phyloP scores from a whole-genome alignment of 2,888 invertebrate genomes.

The Cantharis flavilabris region DNA sequence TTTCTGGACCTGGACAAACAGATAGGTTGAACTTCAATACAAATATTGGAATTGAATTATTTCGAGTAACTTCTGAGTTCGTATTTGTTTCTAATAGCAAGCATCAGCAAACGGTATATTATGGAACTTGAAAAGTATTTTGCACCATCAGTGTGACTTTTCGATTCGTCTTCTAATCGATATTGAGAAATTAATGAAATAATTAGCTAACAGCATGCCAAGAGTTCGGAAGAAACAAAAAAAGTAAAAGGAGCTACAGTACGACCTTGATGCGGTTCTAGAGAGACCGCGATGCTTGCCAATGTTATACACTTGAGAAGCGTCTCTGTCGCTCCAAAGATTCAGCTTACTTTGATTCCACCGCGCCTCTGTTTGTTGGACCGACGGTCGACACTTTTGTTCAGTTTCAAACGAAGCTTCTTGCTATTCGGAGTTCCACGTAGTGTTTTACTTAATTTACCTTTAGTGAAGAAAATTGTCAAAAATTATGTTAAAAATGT shows the following conservation, averaged over 20 bases:
- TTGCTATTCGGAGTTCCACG: constrained; percentile 21
- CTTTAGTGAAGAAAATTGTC: background rate
- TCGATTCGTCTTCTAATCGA: background rate
- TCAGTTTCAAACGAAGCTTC: constrained; percentile 30
- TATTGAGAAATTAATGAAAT: background rate
- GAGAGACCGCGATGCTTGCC: constrained; percentile 26
- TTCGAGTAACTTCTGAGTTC: background rate
- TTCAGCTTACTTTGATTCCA: constrained; percentile 34
- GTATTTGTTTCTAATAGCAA: background rate
- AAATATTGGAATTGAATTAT: background rate
- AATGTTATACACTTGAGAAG: constrained; percentile 26
- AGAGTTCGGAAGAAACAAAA: background rate
- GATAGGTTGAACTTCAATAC: background rate
- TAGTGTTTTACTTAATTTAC: background rate
- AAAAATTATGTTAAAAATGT: background rate
- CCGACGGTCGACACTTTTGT: constrained; percentile 34
- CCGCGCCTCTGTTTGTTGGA: constrained; percentile 31
- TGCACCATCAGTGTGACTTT: background rate
- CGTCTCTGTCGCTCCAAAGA: constrained; percentile 40
- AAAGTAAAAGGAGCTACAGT: constrained; percentile 6
- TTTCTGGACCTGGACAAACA: background rate
- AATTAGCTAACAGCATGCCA: background rate
- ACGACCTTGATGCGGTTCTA: constrained; percentile 26
- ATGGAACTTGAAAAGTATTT: background rate
- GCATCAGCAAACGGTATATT: background rate